A percentile compares a stretch with the other conserved stretches of the same genome.
These are phyloP conservation scores for Willisornis vidua DNA, from an alignment of 2,113 vertebrate species.

Conservation along the genomic window DNA sequence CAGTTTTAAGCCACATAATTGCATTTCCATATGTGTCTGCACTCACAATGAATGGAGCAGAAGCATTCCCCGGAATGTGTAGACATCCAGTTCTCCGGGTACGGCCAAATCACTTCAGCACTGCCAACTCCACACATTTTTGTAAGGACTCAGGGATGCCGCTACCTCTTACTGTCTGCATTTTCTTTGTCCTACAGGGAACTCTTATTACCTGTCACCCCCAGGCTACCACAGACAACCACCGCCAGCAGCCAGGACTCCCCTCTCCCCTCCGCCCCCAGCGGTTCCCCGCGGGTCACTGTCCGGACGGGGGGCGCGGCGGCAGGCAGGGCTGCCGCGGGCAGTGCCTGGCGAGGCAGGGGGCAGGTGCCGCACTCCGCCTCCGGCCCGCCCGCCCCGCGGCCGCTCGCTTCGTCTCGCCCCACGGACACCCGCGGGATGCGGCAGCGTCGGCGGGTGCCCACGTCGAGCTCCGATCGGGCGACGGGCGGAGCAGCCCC, in stretches of 20 bases:
- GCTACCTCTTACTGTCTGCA: neutral
- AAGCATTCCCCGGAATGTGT: accelerated
- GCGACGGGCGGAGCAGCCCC: neutral
- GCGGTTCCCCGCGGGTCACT: neutral
- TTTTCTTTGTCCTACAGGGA: neutral
- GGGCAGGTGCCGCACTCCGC: neutral
- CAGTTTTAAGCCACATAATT: neutral
- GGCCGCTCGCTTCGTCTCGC: neutral
- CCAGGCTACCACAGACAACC: neutral
- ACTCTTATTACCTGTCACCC: neutral
- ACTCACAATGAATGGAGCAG: neutral
- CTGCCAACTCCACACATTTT: neutral
- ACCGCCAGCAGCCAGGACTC: neutral
- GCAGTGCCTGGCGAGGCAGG: neutral
- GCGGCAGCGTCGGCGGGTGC: neutral
- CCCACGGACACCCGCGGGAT: neutral
- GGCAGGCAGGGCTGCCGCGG: neutral
- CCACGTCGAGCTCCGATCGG: neutral
- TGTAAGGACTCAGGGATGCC: neutral
- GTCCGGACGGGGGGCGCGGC: neutral
- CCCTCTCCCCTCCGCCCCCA: neutral
- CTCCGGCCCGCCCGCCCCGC: neutral
- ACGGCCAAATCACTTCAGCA: neutral
- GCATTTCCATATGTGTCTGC: neutral
- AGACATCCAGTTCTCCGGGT: neutral